Evolutionary conservation across 2,113 vertebrate species (phyloP).

Genomic region (Sylvilagus bachmani): DNA sequence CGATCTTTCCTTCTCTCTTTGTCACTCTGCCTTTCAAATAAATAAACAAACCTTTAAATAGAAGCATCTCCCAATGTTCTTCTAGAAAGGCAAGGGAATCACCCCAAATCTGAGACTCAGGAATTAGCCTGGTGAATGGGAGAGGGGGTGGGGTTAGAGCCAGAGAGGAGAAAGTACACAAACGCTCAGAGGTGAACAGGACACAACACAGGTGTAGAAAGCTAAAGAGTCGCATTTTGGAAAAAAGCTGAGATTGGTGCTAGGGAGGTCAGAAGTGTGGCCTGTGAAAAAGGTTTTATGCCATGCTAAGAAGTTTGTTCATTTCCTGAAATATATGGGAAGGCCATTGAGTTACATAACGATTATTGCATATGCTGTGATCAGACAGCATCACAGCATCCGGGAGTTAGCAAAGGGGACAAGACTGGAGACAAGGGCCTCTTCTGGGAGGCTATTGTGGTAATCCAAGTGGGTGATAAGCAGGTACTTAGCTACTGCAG

Average conservation of each 20-base stretch:
- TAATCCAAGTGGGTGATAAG: neutral
- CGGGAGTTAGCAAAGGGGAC: fast-evolving
- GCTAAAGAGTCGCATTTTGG: neutral
- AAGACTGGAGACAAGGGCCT: neutral
- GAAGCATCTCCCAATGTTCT: neutral
- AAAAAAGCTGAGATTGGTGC: neutral
- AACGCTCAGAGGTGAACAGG: neutral
- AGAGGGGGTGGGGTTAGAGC: fast-evolving
- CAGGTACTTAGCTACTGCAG: neutral
- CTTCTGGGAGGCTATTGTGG: neutral
- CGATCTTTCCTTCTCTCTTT: too few relatives aligned
- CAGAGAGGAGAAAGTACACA: neutral
- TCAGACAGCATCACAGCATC: neutral
- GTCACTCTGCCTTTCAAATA: too few relatives aligned
- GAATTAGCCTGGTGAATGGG: too few relatives aligned
- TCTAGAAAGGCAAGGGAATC: neutral
- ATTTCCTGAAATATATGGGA: neutral
- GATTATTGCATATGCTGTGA: neutral
- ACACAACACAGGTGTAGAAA: neutral
- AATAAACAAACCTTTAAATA: too few relatives aligned
- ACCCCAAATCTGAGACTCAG: neutral
- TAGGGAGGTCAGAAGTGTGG: neutral
- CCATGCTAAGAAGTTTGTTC: neutral
- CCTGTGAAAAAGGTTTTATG: neutral
- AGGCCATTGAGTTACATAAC: neutral